Percentiles rank a stretch among this genome's conserved stretches.
These are phyloP conservation scores for Drosophila melanosoma DNA, from an alignment of 2,888 invertebrate species.

Conservation along the genomic window DNA sequence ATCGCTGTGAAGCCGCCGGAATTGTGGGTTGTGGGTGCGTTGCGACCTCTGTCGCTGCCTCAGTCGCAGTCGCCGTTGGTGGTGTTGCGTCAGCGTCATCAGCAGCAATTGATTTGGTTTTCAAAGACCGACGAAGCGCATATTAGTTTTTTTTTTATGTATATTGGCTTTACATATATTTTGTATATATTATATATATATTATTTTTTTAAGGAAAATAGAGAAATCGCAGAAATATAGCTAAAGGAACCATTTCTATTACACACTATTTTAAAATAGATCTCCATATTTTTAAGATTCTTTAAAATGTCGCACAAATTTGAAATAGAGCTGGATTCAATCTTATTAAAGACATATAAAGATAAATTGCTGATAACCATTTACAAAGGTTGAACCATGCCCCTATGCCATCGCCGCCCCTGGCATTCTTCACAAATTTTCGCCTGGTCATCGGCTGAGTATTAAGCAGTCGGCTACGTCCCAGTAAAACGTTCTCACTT, in stretches of 20 bases:
- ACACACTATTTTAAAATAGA: neutral
- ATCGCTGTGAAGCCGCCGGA: neutral
- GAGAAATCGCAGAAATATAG: neutral
- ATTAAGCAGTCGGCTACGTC: neutral
- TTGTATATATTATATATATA: neutral
- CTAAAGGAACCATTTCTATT: neutral
- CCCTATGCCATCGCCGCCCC: neutral
- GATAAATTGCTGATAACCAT: neutral
- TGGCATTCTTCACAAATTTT: neutral
- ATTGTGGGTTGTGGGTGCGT: slow-evolving; percentile 44
- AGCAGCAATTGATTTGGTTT: slow-evolving; percentile 30
- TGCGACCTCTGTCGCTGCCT: slow-evolving; percentile 24
- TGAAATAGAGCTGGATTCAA: neutral
- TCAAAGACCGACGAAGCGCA: neutral
- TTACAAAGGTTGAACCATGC: neutral
- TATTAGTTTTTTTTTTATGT: neutral
- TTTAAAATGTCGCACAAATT: neutral
- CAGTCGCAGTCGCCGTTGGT: slow-evolving; percentile 19
- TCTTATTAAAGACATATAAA: neutral
- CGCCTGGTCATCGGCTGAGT: neutral
- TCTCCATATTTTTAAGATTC: neutral
- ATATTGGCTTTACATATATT: neutral
- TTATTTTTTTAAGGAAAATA: neutral
- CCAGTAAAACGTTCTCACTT: slow-evolving; percentile 4
- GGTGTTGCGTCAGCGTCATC: slow-evolving; percentile 5